A percentile compares a stretch with the other conserved stretches of the same genome.
Conservation (phyloP, 2,113 vertebrate species). For the Colossoma macropomum region DNA sequence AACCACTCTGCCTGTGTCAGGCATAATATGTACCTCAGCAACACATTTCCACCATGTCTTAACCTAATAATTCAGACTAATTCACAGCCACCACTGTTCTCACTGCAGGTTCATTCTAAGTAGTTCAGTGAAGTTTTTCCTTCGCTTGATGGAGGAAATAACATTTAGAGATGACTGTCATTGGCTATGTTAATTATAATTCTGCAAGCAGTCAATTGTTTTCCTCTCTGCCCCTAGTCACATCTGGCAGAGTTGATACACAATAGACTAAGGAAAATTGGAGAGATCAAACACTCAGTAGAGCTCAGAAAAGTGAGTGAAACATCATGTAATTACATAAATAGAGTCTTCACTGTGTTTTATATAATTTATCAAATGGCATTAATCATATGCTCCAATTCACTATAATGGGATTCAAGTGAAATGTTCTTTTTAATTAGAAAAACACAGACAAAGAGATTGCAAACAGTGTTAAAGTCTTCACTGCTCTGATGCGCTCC, state of each 20-base stretch:
- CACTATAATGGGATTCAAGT: not conserved
- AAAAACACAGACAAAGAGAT: conserved; percentile 13
- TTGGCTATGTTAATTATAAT: no score
- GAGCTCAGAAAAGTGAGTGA: conserved; percentile 20
- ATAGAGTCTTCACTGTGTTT: not conserved
- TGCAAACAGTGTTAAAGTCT: conserved; percentile 15
- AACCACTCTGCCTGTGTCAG: no score
- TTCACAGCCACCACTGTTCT: no score
- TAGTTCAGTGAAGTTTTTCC: no score
- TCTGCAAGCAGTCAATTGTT: no score
- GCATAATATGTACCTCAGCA: no score
- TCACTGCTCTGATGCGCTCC: conserved; percentile 36
- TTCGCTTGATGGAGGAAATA: no score
- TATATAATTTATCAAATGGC: not conserved
- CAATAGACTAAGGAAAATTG: not conserved
- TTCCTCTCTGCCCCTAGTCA: not conserved
- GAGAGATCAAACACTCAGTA: conserved; percentile 3
- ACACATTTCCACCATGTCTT: no score
- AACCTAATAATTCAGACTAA: no score
- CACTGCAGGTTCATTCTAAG: no score
- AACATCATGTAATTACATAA: not conserved
- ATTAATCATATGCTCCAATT: not conserved
- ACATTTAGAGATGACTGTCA: no score
- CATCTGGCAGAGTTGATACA: conserved; percentile 17
- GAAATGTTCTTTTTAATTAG: not conserved